Evolutionary conservation across 2,797 vertebrate genomes (phyloP).

Genomic region (Nyctibius grandis): DNA sequence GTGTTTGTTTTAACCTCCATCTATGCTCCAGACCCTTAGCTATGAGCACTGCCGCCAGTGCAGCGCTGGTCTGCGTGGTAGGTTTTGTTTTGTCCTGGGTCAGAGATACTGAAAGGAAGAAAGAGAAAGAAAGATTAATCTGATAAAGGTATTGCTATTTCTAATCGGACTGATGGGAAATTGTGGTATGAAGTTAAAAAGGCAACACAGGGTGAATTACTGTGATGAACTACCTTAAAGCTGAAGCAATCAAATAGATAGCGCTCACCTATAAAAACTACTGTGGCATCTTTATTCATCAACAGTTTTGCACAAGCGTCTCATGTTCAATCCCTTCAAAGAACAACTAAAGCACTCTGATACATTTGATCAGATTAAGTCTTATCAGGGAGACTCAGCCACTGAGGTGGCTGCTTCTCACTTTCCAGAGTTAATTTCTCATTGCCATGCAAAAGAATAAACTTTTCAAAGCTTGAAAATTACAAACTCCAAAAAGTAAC

Average conservation of each 20-base stretch:
- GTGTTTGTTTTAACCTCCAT: background rate
- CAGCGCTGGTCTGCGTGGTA: background rate
- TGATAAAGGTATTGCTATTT: conserved; percentile 74
- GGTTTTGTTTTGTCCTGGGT: conserved; percentile 56
- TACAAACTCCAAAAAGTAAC: conserved; percentile 1
- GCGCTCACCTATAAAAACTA: conserved; percentile 78
- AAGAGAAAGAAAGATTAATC: conserved; percentile 71
- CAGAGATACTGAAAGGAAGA: conserved; percentile 58
- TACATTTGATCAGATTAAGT: conserved; percentile 78
- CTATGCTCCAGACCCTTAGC: background rate
- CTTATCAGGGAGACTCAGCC: background rate
- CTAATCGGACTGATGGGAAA: conserved; percentile 81
- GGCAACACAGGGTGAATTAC: conserved; percentile 73
- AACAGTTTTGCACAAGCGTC: conserved; percentile 62
- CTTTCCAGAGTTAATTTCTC: conserved; percentile 72
- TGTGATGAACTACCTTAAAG: conserved; percentile 76
- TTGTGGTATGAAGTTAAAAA: conserved; percentile 65
- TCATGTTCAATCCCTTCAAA: conserved; percentile 28
- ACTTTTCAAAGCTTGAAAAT: conserved; percentile 54
- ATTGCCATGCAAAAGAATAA: conserved; percentile 36
- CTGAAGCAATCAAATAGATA: conserved; percentile 80
- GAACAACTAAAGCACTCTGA: conserved; percentile 71
- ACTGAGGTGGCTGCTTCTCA: conserved; percentile 27
- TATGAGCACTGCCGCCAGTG: background rate
- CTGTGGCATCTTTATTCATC: conserved; percentile 74